phyloP scores from a whole-genome alignment of 92 coral and sea anemone genomes.

The Umimayanthus kanabou region DNA sequence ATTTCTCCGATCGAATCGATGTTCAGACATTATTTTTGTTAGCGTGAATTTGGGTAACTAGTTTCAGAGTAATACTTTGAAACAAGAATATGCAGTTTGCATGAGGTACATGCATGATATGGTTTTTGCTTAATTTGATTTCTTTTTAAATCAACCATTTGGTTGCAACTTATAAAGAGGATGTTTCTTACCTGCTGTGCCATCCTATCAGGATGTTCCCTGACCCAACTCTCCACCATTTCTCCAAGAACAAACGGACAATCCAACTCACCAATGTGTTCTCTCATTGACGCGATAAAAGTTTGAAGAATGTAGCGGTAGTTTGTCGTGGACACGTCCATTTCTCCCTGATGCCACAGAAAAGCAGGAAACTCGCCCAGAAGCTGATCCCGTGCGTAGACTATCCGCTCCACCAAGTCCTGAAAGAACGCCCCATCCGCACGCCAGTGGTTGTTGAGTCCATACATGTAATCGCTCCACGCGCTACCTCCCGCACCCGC shows the following conservation, averaged over 20 bases:
- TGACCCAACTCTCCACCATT: conserved; percentile 11
- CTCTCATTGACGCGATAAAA: conserved; percentile 2
- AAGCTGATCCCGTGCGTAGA: background rate
- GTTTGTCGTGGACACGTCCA: background rate
- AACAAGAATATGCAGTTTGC: no score
- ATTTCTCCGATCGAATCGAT: no score
- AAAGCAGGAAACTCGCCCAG: conserved; percentile 10
- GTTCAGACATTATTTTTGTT: no score
- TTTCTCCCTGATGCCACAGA: conserved; percentile 24
- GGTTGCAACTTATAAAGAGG: no score
- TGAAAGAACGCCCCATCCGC: conserved; percentile 6
- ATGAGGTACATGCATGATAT: no score
- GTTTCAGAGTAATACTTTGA: no score
- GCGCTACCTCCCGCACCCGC: conserved; percentile 22
- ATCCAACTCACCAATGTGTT: background rate
- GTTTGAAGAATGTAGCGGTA: conserved; percentile 17
- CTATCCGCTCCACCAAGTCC: conserved; percentile 2
- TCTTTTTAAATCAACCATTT: no score
- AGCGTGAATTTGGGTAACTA: no score
- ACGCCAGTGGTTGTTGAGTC: conserved; percentile 4
- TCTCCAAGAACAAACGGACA: conserved; percentile 22
- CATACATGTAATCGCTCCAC: conserved; percentile 1
- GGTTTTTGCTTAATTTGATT: no score
- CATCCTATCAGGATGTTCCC: background rate
- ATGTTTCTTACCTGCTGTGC: background rate